These are phyloP conservation scores for Melieria omissa DNA, from an alignment of 2,888 invertebrate genomes.

Conservation along the genomic window DNA sequence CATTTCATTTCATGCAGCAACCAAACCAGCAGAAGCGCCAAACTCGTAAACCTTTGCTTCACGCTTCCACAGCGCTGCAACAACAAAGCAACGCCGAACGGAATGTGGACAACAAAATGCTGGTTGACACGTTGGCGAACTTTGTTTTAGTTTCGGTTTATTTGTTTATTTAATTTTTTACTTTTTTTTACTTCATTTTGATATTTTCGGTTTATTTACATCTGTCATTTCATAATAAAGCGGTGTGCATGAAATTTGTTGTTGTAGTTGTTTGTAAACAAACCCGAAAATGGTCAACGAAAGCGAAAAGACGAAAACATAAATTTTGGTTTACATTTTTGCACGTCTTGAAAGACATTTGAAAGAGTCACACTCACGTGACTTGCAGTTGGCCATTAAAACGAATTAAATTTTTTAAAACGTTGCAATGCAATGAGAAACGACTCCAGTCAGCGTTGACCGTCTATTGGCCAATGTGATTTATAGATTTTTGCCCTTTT, in stretches of 20 bases:
- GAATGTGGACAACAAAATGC: too few relatives aligned
- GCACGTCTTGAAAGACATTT: neutral
- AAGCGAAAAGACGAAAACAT: constrained; percentile 11
- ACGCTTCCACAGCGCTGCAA: too few relatives aligned
- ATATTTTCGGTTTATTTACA: neutral
- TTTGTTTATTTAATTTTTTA: neutral
- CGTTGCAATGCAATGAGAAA: too few relatives aligned
- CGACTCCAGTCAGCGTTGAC: too few relatives aligned
- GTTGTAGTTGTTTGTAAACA: neutral
- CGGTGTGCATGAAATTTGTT: constrained; percentile 24
- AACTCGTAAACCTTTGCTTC: too few relatives aligned
- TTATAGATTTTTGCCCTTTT: neutral
- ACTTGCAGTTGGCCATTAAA: constrained; percentile 16
- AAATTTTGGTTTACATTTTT: neutral
- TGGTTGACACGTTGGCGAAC: too few relatives aligned
- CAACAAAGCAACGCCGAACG: too few relatives aligned
- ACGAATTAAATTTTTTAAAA: constrained; percentile 2
- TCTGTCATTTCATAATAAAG: neutral
- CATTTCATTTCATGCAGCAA: too few relatives aligned
- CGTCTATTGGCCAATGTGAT: neutral
- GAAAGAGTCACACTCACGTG: too few relatives aligned
- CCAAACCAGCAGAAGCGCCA: too few relatives aligned
- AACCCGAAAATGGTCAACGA: too few relatives aligned
- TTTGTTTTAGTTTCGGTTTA: neutral
- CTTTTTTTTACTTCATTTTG: constrained; percentile 13